phyloP scores from a whole-genome alignment of 64 coral and sea anemone genomes.

The Actinia tenebrosa region DNA sequence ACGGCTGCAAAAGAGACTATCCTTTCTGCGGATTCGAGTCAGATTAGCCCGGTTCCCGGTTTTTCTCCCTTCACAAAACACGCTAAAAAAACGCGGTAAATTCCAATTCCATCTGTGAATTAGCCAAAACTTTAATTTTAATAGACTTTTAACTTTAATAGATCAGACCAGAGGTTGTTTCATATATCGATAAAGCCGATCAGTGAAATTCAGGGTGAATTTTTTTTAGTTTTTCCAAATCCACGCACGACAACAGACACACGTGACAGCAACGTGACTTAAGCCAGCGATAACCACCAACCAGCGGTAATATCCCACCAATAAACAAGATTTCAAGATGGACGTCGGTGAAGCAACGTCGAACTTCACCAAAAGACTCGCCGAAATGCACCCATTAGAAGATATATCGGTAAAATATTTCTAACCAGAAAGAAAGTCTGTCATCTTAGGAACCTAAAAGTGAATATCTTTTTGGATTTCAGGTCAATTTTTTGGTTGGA shows the following conservation, averaged over 20 bases:
- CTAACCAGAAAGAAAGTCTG: neutral
- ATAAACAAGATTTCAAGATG: conserved; percentile 38
- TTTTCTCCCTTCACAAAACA: too few species aligned
- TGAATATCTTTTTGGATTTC: conserved; percentile 9
- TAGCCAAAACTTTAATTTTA: too few species aligned
- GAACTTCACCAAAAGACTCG: conserved; percentile 25
- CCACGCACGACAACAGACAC: neutral
- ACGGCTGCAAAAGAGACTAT: too few species aligned
- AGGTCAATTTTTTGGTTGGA: conserved; percentile 59
- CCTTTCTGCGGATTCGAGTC: too few species aligned
- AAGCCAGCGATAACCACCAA: neutral
- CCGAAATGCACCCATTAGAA: conserved; percentile 28
- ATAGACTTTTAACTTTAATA: too few species aligned
- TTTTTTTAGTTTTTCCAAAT: too few species aligned
- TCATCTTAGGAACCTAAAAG: neutral
- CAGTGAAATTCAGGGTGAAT: too few species aligned
- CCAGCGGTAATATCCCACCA: conserved; percentile 26
- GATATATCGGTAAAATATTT: conserved; percentile 34
- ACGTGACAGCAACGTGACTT: conserved; percentile 22
- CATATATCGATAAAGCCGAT: too few species aligned
- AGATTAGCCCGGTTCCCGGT: too few species aligned
- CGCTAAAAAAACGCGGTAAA: too few species aligned
- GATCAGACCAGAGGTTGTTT: too few species aligned
- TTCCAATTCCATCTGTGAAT: too few species aligned
- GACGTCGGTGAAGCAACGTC: neutral